phyloP scores from a whole-genome alignment of 2,888 invertebrate species.

The Muschampia plurimacula region DNA sequence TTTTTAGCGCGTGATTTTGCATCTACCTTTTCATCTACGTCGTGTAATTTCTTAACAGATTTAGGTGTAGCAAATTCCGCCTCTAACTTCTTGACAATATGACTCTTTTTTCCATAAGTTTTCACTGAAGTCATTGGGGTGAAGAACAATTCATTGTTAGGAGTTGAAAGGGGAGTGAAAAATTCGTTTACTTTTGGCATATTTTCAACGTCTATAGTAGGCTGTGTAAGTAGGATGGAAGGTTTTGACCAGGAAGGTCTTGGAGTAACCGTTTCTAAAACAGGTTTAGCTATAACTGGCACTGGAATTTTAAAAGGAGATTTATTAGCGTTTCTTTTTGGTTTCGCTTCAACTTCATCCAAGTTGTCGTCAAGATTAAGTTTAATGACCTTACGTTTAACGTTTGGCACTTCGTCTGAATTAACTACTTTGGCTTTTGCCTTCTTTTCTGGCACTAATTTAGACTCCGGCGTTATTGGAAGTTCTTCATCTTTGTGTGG shows the following conservation, averaged over 20 bases:
- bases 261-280: slow-evolving; percentile 65
- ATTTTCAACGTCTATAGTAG: slow-evolving; percentile 45
- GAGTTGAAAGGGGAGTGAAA: slow-evolving; percentile 60
- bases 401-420: slow-evolving; percentile 66
- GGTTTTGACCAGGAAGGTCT: slow-evolving; percentile 47
- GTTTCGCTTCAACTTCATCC: slow-evolving; percentile 51
- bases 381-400: slow-evolving; percentile 61
- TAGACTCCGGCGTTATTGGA: slow-evolving; percentile 60
- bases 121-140: slow-evolving; percentile 67
- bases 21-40: neutral
- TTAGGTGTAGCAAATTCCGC: slow-evolving; percentile 65
- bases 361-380: slow-evolving; percentile 62
- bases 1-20: neutral
- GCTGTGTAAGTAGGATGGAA: slow-evolving; percentile 52
- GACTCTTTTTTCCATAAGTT: slow-evolving; percentile 59
- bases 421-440: slow-evolving; percentile 55
- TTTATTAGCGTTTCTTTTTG: slow-evolving; percentile 38
- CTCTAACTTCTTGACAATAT: slow-evolving; percentile 70
- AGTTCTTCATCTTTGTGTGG: slow-evolving; percentile 48
- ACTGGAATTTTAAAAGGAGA: slow-evolving; percentile 70
- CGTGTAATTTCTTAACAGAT: neutral
- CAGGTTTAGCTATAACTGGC: slow-evolving; percentile 58
- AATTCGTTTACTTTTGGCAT: slow-evolving; percentile 55
- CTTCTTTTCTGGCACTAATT: slow-evolving; percentile 48
- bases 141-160: slow-evolving; percentile 64